Percentiles rank a stretch among this genome's conserved stretches.
Evolutionary conservation across 2,797 vertebrate genomes (phyloP).

Genomic region (Myotis pilosus): DNA sequence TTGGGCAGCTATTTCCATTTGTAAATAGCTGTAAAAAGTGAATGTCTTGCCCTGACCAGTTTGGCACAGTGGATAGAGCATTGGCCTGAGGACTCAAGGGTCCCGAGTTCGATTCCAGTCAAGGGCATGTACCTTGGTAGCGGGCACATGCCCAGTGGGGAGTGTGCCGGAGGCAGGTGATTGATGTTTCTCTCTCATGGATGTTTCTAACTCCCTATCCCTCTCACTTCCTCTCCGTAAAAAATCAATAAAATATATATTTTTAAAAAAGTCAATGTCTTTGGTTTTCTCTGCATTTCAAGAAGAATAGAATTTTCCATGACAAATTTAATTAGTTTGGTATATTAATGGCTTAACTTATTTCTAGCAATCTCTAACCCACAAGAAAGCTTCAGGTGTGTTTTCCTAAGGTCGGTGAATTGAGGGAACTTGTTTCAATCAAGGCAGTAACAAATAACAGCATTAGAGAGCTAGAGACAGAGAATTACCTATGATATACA

Average conservation of each 20-base stretch:
- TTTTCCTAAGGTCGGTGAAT: neutral
- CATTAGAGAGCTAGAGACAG: neutral
- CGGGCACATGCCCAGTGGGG: too few relatives aligned
- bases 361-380: neutral
- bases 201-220: too few relatives aligned
- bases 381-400: neutral
- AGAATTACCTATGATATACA: neutral
- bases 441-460: neutral
- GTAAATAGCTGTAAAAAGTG: neutral
- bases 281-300: neutral
- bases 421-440: neutral
- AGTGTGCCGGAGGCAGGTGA: too few relatives aligned
- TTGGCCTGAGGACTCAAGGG: too few relatives aligned
- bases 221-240: too few relatives aligned
- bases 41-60: too few relatives aligned
- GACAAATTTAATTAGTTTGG: neutral
- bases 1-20: neutral
- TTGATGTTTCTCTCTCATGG: too few relatives aligned
- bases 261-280: neutral
- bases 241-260: too few relatives aligned
- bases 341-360: neutral
- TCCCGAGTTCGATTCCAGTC: too few relatives aligned
- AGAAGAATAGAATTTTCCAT: neutral
- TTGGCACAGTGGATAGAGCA: too few relatives aligned
- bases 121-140: too few relatives aligned